Conservation (phyloP, 1,140 invertebrate species). For the Schlechtendalia chinensis region DNA sequence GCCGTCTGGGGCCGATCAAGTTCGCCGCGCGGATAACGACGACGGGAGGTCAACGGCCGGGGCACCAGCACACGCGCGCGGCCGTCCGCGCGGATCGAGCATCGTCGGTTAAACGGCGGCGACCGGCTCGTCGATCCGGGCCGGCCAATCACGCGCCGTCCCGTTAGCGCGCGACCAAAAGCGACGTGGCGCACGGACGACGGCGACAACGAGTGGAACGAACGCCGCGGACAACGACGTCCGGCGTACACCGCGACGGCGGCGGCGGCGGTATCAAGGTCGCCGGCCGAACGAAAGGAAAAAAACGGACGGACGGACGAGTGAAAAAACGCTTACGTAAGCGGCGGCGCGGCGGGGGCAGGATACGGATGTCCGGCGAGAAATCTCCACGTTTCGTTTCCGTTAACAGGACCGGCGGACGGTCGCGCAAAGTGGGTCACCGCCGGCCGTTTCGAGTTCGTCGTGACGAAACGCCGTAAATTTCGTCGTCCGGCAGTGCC, state of each 20-base stretch:
- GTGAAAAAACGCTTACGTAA: conserved; percentile 32
- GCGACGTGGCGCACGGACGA: too few relatives aligned
- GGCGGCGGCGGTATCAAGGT: conserved; percentile 12
- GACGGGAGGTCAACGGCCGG: conserved; percentile 41
- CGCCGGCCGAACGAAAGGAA: conserved; percentile 1
- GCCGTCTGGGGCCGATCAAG: conserved; percentile 22
- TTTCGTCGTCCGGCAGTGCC: too few relatives aligned
- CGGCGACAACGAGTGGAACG: too few relatives aligned
- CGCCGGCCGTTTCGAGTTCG: neutral
- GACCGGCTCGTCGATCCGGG: neutral
- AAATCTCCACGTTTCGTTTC: conserved; percentile 33
- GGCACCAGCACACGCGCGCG: neutral
- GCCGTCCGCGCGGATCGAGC: conserved; percentile 2
- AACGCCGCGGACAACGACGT: neutral
- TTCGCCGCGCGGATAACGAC: conserved; percentile 43
- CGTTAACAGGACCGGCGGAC: too few relatives aligned
- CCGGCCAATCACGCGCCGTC: neutral
- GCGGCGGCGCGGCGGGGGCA: neutral
- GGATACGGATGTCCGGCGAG: conserved; percentile 44
- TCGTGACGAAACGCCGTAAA: too few relatives aligned
- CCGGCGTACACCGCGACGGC: neutral
- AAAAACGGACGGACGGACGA: neutral
- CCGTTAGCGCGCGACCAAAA: neutral
- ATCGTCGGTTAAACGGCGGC: conserved; percentile 9
- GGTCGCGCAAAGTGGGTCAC: too few relatives aligned